Evolutionary conservation across 1,140 invertebrate species (phyloP), one percentile per base, ranked within the genome.

Genomic region (Adelges cooleyi): DNA sequence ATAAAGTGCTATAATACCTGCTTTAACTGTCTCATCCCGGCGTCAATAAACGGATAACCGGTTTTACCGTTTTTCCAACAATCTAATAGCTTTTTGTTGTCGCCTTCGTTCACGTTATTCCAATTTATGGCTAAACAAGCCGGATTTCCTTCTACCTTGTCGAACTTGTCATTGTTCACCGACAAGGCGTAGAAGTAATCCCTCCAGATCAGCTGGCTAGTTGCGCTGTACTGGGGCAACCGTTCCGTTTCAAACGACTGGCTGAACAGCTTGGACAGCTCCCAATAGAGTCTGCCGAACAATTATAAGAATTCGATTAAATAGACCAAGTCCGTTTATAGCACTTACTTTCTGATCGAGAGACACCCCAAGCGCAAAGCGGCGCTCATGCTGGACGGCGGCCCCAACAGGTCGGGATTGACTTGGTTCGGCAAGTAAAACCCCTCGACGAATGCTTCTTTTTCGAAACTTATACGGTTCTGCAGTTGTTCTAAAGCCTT

Each of bases 161-260:
- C 85, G 76, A 83, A 84, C 25, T 79, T 73, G 1, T 79, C 76
- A 73, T 84, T 84, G 68, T 80, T 82, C 13, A 84, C 83, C 71
- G 77, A 86, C 84, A 79, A 85, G 66, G 80, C 84, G 72, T 89
- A 89, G 73, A 88, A 89, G 70, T 87, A 89, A 71, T 89, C 86
- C 29, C 86, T 74, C 86, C 86, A 87, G 38, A 88, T 81, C n/a
- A 88, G 72, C 70, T 89, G 86, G 0, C 78, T 84, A 66, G 81
- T 78, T 71, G 79, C 75, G 72, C 80, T 72, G 13, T 75, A 75
- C 27, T 73, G 73, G 0, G 76, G 71, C 3, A 73, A 69, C 8
- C 76, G 70, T 38, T 75, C 74, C 15, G 25, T 42, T 6, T 62
- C 56, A 15, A 62, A 48, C 15, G 17, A 15, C 1, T 29, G 42